Base-by-base conservation (phyloP, 2,888 invertebrate species). In the Brachypterus glaber region DNA sequence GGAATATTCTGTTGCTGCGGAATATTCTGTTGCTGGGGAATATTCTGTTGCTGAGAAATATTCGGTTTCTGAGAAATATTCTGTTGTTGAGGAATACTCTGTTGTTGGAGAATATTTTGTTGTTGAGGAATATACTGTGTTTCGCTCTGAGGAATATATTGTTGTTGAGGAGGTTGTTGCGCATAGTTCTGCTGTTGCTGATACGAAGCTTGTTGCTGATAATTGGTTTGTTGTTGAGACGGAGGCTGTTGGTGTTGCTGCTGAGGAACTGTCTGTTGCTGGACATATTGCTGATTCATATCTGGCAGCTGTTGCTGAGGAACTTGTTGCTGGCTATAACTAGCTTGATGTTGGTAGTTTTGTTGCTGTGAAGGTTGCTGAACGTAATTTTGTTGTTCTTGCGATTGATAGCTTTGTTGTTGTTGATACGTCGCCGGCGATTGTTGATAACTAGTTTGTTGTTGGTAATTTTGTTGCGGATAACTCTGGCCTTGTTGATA, bases 1-100 rank as follows among this genome's bases (percentile, higher is more conserved):
- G n/a, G n/a, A n/a, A n/a, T n/a, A n/a, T n/a, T n/a, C 33, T 35
- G 40, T 35, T 48, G 42, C 13, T 53, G 45, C 3, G 51, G 44
- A 7, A 51, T 43, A 14, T 47, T 49, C 17, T 47, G 47, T 34
- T 55, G 54, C 40, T 52, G 58, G 37, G 51, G 56, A 45, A 47
- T 48, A n/a, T 44, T 34, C 30, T 47, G 50, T 31, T 50, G 50
- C 17, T 47, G 46, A 44, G 13, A 21, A 7, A 8, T 7, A 7
- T 7, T 9, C 24, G 24, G 13, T 15, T 8, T 8, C 16, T 31
- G 33, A 15, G 49, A 51, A 30, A 68, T 68, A 33, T 50, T 52
- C 29, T 51, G 53, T 26, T 45, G 45, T 17, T 49, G 50, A 25
- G 30, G 30, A 18, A 12, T 11, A 38, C 27, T 21, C 29, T 33